These are phyloP conservation scores for Zonotrichia albicollis DNA, from an alignment of 2,797 vertebrate species.

Conservation along the genomic window DNA sequence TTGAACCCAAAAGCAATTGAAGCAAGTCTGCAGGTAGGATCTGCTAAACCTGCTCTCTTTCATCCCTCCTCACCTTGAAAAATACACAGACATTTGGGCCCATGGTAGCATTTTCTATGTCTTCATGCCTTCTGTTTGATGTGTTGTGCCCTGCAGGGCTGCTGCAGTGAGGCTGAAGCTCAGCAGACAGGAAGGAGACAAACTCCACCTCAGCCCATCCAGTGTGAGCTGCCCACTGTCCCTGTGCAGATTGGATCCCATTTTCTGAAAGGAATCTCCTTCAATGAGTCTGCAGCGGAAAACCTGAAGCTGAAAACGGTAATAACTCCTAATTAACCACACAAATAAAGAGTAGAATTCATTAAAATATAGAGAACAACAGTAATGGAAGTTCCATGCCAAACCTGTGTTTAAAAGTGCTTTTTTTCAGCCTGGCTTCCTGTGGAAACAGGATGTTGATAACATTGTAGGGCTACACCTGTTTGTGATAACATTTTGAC, in stretches of 20 bases:
- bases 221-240: slow-evolving; percentile 96
- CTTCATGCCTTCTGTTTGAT: not conserved
- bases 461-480: not conserved
- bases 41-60: not conserved
- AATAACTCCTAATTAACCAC: slow-evolving; percentile 16
- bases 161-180: slow-evolving; percentile 95
- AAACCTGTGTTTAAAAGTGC: not conserved
- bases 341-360: not conserved
- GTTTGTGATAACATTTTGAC: not conserved
- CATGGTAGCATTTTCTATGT: not conserved
- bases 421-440: not conserved
- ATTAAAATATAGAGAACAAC: not conserved
- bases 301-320: slow-evolving; percentile 98
- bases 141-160: slow-evolving; percentile 78
- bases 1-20: slow-evolving; percentile 95
- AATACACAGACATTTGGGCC: not conserved
- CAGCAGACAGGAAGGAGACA: slow-evolving; percentile 96
- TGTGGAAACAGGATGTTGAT: not conserved
- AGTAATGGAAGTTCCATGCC: not conserved
- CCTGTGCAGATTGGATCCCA: slow-evolving; percentile 95
- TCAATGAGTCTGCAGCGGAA: slow-evolving; percentile 94
- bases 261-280: slow-evolving; percentile 97
- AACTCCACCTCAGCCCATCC: slow-evolving; percentile 93
- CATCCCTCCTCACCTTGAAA: not conserved
- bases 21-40: slow-evolving; percentile 89